Conservation (phyloP, 2,888 invertebrate species). For the Drosophila picticornis region DNA sequence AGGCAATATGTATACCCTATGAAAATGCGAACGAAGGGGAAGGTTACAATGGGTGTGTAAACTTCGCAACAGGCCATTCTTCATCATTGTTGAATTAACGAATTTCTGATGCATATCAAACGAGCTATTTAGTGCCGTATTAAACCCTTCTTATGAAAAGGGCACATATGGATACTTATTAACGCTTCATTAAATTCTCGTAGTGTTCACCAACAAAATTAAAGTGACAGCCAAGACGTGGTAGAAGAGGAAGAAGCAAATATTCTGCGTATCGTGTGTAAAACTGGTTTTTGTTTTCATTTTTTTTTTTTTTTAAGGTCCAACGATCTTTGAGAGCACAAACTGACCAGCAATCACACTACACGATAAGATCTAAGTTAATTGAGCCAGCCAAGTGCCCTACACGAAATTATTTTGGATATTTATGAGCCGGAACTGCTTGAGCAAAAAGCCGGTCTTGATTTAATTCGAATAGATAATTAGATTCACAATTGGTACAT, state of each 20-base stretch:
- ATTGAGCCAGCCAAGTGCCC: constrained; percentile 75
- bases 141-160: constrained; percentile 54
- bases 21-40: too few relatives aligned
- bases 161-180: constrained; percentile 66
- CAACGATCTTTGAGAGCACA: constrained; percentile 35
- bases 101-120: constrained; percentile 61
- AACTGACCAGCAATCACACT: constrained; percentile 36
- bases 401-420: constrained; percentile 35
- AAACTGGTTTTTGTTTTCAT: constrained; percentile 65
- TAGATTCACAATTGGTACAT: constrained; percentile 42
- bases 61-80: constrained; percentile 34
- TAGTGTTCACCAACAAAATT: constrained; percentile 51
- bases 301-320: constrained; percentile 13
- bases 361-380: constrained; percentile 71
- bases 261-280: constrained; percentile 35
- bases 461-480: constrained; percentile 47
- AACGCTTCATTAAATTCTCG: constrained; percentile 73
- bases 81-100: constrained; percentile 15
- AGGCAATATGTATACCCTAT: constrained; percentile 59
- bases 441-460: constrained; percentile 5
- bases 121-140: constrained; percentile 44
- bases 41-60: constrained; percentile 13
- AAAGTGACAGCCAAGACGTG: constrained; percentile 54
- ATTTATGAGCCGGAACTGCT: constrained; percentile 58
- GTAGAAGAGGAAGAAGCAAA: constrained; percentile 28